Evolutionary conservation across 2,113 vertebrate genomes (phyloP).

Genomic region (Henicopernis longicauda): DNA sequence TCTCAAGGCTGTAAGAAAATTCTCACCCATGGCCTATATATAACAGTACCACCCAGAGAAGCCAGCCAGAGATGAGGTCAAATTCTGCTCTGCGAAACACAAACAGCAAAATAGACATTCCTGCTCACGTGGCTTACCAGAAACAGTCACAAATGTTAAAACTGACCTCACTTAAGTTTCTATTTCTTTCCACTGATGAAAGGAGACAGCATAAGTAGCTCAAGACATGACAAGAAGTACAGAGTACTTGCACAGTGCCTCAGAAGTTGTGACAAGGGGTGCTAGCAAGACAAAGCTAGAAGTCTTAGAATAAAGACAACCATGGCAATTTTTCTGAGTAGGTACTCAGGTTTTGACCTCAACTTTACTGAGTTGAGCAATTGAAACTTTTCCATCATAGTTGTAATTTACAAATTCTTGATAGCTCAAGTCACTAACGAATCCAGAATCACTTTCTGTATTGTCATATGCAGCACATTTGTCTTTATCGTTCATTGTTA

Average conservation of each 20-base stretch:
- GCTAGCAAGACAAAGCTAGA: background rate
- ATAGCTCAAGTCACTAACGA: background rate
- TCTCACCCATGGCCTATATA: background rate
- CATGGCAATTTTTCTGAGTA: background rate
- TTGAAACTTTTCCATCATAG: background rate
- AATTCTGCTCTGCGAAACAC: background rate
- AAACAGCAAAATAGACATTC: background rate
- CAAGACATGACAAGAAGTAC: background rate
- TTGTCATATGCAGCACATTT: background rate
- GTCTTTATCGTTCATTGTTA: background rate
- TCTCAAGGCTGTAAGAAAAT: constrained; percentile 3
- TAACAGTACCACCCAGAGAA: background rate
- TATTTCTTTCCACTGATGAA: constrained; percentile 18
- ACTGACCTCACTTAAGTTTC: constrained; percentile 1
- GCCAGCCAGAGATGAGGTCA: background rate
- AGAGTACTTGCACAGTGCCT: background rate
- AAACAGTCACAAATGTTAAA: background rate
- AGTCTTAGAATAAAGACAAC: background rate
- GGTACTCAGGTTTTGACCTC: background rate
- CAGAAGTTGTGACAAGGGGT: background rate
- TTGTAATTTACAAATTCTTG: background rate
- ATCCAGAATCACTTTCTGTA: background rate
- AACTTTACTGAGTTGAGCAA: background rate
- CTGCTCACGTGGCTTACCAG: background rate
- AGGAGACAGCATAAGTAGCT: constrained; percentile 2